Evolutionary conservation across 2,113 vertebrate genomes (phyloP), one percentile per base, ranked within the genome.

Genomic region (Chaenocephalus aceratus): DNA sequence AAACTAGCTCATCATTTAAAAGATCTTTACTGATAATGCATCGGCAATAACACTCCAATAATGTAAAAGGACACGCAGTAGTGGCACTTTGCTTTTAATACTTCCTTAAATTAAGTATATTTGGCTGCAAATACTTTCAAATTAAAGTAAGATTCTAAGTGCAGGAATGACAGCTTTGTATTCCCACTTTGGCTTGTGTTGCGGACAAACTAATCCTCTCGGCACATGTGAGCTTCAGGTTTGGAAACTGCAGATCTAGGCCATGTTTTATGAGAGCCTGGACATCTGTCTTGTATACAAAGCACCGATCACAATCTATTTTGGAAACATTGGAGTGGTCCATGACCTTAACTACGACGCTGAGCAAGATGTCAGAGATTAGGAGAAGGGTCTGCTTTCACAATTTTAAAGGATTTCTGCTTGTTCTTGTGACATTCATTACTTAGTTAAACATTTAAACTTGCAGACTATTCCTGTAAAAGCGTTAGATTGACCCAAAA

Each of bases 281-380:
- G 36, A 16, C 64, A 16, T 5, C 51, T 49, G 60, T 51, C 21
- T 15, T 65, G 46, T 60, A 30, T 18, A 53, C 56, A 72, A 45
- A 51, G 56, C 41, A 49, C 5, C 0, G 8, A 66, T 10, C 77
- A 49, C n/a, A 36, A 1, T 26, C 0, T 64, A 41, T 71, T 79
- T 41, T 71, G 46, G 11, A 75, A 79, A 84, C 72, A 72, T 3
- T 6, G 70, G 6, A 2, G 46, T 4, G 34, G 54, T 4, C 46
- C 49, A 1, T 34, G 10, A 69, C 64, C 34, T 58, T 5, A 21
- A 8, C 60, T 41, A 10, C 15, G 52, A 44, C 21, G 36, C 48
- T 54, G 36, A 61, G 15, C 34, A 6, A 21, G 6, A 45, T 3
- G 26, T 46, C 23, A 6, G 30, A 0, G 18, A 26, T 14, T 11